Conservation (phyloP, 2,113 vertebrate genomes). For the Rhodinocichla rosea region DNA sequence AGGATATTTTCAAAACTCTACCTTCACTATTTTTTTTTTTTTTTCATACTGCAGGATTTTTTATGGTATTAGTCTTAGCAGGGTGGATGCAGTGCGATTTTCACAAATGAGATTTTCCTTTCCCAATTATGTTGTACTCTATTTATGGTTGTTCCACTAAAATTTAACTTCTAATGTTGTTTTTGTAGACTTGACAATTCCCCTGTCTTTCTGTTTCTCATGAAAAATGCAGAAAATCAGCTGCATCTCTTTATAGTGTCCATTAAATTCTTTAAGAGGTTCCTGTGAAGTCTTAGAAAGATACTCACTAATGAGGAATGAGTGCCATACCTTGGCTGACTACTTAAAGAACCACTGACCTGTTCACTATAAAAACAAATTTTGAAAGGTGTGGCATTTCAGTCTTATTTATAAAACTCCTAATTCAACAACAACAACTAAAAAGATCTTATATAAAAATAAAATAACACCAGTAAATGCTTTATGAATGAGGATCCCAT, state of each 20-base stretch:
- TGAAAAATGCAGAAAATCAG: constrained; percentile 61
- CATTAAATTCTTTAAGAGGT: constrained; percentile 48
- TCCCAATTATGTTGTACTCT: constrained; percentile 36
- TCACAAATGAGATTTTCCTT: constrained; percentile 2
- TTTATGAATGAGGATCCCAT: neutral
- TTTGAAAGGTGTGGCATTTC: neutral
- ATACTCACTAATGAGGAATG: constrained; percentile 26
- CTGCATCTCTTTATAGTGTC: constrained; percentile 53
- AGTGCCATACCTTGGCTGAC: constrained; percentile 4
- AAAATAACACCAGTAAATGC: neutral
- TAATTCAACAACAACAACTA: neutral
- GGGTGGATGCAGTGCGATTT: neutral
- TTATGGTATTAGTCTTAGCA: neutral
- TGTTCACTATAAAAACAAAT: constrained; percentile 8
- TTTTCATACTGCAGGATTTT: neutral
- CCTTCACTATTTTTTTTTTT: neutral
- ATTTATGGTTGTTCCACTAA: constrained; percentile 45
- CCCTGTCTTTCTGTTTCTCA: constrained; percentile 28
- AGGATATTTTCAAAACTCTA: neutral
- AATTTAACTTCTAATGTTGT: constrained; percentile 46
- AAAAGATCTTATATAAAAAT: neutral
- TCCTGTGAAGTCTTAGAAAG: constrained; percentile 20
- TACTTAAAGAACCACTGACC: neutral
- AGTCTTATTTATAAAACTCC: neutral
- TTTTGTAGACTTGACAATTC: constrained; percentile 41